Base-by-base conservation (phyloP, 2,888 invertebrate species). In the Temnothorax ravouxi region DNA sequence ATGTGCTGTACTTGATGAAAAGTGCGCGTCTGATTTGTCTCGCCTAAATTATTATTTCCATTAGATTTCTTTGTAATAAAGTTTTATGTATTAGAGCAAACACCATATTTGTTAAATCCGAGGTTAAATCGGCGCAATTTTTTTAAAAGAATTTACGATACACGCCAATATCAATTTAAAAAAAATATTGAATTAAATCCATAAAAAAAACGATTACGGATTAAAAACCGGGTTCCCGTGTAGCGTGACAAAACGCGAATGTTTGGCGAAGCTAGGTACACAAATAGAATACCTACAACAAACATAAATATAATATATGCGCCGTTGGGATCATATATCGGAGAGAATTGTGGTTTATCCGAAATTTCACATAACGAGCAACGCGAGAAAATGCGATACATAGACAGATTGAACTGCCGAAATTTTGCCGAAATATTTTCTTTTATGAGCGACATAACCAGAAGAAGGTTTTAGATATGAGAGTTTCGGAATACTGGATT, bases 231-330 rank as follows among this genome's bases (percentile, higher is more conserved):
- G 8, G 18, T 15, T 67, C 1, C n/a, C 25, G 15, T 13, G n/a
- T 54, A 54, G 8, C 8, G 25, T 25, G 13, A 44, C n/a, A 25
- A 2, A 44, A 77, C 13, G n/a, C 25, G n/a, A 66, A 41, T 54
- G 54, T 67, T 54, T 54, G 54, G 1, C 4, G 41, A 64, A 76
- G 5, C 13, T 47, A 59, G n/a, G n/a, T 74, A 29, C 3, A 64
- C 76, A 66, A 66, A 66, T 77, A 77, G n/a, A 66, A 54, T 41
- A n/a, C n/a, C n/a, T n/a, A 50, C n/a, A 71, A 38, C 59, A 59
- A 72, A 34, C 25, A 41, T 52, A 79, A 79, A 79, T 79, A 44
- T 67, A 77, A 54, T 77, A 77, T 44, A 71, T 79, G 21, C 47
- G n/a, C 13, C 2, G 38, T 38, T 47, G 21, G 29, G n/a, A 80